Percentiles rank a stretch among this genome's conserved stretches.
phyloP scores from a whole-genome alignment of 2,797 vertebrate genomes.

The Hippopotamyrus pictus region DNA sequence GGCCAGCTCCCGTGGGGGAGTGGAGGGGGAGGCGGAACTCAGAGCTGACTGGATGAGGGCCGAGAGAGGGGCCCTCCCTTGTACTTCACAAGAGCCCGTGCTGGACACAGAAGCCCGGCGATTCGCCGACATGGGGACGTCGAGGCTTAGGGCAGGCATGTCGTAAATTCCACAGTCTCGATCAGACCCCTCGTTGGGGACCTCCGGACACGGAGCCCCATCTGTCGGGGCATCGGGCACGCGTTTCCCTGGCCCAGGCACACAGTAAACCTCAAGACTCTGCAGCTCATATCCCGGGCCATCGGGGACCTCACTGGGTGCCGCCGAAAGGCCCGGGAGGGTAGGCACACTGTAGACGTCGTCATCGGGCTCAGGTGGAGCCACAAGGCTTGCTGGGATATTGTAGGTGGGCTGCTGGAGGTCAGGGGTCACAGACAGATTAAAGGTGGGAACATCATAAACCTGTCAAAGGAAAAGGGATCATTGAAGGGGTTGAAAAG shows the following conservation, averaged over 20 bases:
- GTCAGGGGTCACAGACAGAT: constrained; percentile 39
- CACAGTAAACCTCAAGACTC: constrained; percentile 50
- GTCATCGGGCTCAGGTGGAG: constrained; percentile 47
- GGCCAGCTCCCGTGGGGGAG: constrained; percentile 60
- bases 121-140: constrained; percentile 56
- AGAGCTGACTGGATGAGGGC: constrained; percentile 57
- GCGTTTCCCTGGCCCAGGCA: constrained; percentile 55
- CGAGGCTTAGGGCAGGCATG: constrained; percentile 65
- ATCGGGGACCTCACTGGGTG: constrained; percentile 40
- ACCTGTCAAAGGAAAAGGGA: constrained; percentile 54
- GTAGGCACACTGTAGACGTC: constrained; percentile 70
- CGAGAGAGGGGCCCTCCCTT: constrained; percentile 60
- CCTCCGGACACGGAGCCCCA: constrained; percentile 40
- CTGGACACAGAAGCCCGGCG: constrained; percentile 67
- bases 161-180: constrained; percentile 72
- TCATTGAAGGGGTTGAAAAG: neutral
- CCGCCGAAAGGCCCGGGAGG: constrained; percentile 59
- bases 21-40: constrained; percentile 39
- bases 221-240: constrained; percentile 47
- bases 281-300: constrained; percentile 45
- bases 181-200: constrained; percentile 45
- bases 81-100: constrained; percentile 62
- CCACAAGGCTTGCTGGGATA: constrained; percentile 34
- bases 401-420: neutral
- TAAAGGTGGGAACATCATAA: constrained; percentile 72